Evolutionary conservation across 2,113 vertebrate genomes (phyloP).

Genomic region (Craseonycteris thonglongyai): DNA sequence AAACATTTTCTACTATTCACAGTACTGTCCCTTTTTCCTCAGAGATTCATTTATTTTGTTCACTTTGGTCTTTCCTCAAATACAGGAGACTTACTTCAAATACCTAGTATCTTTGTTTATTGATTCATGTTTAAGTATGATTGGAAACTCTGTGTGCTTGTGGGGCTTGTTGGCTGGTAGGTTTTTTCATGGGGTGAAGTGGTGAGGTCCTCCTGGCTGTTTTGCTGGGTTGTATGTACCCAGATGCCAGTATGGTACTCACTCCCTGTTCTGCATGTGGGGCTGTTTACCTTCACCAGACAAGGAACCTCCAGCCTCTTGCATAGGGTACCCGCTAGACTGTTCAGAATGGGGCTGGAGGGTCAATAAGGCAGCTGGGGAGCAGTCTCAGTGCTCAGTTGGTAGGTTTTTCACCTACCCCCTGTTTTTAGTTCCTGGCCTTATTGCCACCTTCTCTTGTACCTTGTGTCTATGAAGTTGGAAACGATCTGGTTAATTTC

Average conservation of each 20-base stretch:
- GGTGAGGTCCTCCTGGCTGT: background rate
- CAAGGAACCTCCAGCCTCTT: background rate
- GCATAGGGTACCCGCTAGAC: no score
- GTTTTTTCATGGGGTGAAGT: background rate
- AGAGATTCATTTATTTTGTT: background rate
- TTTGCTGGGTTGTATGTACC: background rate
- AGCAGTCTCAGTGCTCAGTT: background rate
- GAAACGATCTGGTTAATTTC: background rate
- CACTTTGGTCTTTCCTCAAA: background rate
- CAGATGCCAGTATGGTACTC: background rate
- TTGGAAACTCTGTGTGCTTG: background rate
- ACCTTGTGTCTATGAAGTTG: background rate
- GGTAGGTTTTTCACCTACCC: background rate
- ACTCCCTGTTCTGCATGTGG: rapidly evolving
- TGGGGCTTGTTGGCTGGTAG: background rate
- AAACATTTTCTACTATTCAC: background rate
- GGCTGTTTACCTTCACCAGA: background rate
- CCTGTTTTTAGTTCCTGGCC: background rate
- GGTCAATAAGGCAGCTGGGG: background rate
- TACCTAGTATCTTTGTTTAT: background rate
- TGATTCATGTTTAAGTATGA: background rate
- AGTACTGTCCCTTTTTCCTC: background rate
- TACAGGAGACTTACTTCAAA: background rate
- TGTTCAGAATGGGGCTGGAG: background rate
- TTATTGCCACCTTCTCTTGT: background rate